These are phyloP conservation scores for Selenia dentaria DNA, from an alignment of 2,888 invertebrate species.

Conservation along the genomic window DNA sequence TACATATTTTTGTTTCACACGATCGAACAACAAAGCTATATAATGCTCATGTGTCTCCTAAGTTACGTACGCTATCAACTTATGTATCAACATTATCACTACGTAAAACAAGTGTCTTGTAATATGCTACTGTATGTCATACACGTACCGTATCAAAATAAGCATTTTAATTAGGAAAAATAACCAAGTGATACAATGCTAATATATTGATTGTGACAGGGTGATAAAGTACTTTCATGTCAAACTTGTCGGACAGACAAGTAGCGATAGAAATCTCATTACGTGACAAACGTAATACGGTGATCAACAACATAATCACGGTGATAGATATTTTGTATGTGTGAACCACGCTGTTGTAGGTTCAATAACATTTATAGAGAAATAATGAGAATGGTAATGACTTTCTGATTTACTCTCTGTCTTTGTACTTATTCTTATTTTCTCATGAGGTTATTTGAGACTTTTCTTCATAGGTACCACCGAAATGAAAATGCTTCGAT, in stretches of 20 bases:
- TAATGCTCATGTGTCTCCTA: too few species aligned
- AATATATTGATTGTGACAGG: background rate
- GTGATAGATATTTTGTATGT: constrained; percentile 53
- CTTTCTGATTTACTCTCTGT: background rate
- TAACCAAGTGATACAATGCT: background rate
- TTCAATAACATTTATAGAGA: constrained; percentile 33
- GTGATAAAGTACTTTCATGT: background rate
- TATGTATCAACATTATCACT: background rate
- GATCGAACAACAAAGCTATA: too few species aligned
- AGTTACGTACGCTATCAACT: background rate
- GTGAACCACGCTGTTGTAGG: constrained; percentile 43
- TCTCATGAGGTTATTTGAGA: background rate
- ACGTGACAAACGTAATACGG: constrained; percentile 50
- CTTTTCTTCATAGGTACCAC: too few species aligned
- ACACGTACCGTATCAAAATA: background rate
- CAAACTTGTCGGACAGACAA: constrained; percentile 4
- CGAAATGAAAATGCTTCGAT: too few species aligned
- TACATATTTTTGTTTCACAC: too few species aligned
- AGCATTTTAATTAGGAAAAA: background rate
- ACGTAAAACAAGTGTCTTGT: background rate
- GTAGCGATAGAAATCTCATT: constrained; percentile 53
- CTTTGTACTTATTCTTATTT: background rate
- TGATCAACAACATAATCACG: constrained; percentile 53
- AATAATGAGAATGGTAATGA: constrained; percentile 7
- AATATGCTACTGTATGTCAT: background rate